Conservation (phyloP, 2,113 vertebrate species). For the Peromyscus leucopus region DNA sequence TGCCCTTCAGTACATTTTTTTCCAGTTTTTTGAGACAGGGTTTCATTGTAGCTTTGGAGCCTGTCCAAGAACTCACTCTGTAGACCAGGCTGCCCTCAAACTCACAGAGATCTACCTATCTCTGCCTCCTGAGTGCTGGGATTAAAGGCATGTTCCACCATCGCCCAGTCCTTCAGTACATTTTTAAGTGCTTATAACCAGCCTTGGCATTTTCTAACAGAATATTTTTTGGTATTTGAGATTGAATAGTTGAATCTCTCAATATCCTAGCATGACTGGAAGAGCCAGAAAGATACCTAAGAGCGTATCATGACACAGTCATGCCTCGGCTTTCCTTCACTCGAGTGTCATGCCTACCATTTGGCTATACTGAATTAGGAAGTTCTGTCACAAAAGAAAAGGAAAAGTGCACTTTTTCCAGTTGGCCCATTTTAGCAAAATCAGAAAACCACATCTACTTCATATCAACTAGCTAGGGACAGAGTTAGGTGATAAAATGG, state of each 20-base stretch:
- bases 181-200: background rate
- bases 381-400: background rate
- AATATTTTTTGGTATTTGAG: background rate
- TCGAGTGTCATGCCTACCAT: background rate
- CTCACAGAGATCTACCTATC: too few relatives aligned
- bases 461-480: background rate
- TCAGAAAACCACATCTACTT: background rate
- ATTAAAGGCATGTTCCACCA: too few relatives aligned
- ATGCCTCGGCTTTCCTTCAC: background rate
- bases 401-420: background rate
- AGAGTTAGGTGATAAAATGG: background rate
- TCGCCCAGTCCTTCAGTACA: background rate
- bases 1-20: background rate
- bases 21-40: too few relatives aligned
- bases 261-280: background rate
- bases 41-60: too few relatives aligned
- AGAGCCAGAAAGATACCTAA: background rate
- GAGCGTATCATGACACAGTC: background rate
- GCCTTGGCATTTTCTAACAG: constrained; percentile 41
- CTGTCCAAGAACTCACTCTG: too few relatives aligned
- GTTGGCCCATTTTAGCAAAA: background rate
- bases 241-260: background rate
- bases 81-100: too few relatives aligned
- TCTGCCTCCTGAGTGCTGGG: too few relatives aligned
- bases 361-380: background rate